phyloP scores from a whole-genome alignment of 1,140 invertebrate species.

The Zaprionus kolodkinae region DNA sequence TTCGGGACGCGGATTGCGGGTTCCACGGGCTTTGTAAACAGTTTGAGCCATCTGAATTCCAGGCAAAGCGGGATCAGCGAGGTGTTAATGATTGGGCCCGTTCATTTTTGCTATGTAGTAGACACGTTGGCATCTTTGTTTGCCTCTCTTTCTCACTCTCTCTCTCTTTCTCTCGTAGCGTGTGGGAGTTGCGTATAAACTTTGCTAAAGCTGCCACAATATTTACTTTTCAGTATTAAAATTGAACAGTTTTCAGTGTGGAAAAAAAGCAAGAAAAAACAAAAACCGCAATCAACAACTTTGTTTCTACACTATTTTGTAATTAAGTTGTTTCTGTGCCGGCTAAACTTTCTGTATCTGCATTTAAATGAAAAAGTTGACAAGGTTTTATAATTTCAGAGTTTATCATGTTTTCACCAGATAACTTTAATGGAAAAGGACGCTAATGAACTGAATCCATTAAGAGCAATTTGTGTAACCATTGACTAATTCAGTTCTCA shows the following conservation, averaged over 20 bases:
- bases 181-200: slow-evolving; percentile 20
- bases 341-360: slow-evolving; percentile 18
- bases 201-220: slow-evolving; percentile 26
- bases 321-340: slow-evolving; percentile 23
- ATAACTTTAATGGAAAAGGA: neutral
- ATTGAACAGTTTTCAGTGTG: slow-evolving; percentile 32
- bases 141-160: neutral
- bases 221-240: slow-evolving; percentile 28
- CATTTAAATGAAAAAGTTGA: slow-evolving; percentile 30
- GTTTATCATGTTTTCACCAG: neutral
- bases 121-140: slow-evolving; percentile 36
- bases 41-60: slow-evolving; percentile 40
- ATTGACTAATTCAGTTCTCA: slow-evolving; percentile 18
- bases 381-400: slow-evolving; percentile 9
- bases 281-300: slow-evolving; percentile 7
- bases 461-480: neutral
- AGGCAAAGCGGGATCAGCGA: slow-evolving; percentile 53
- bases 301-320: neutral
- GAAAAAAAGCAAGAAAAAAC: too few relatives aligned
- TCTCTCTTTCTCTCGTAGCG: neutral
- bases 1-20: slow-evolving; percentile 3
- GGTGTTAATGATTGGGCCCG: slow-evolving; percentile 65
- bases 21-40: slow-evolving; percentile 25
- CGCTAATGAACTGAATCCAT: neutral
- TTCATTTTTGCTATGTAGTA: slow-evolving; percentile 35